Conservation (phyloP, 1,140 invertebrate genomes). For the Sycobia sp. region DNA sequence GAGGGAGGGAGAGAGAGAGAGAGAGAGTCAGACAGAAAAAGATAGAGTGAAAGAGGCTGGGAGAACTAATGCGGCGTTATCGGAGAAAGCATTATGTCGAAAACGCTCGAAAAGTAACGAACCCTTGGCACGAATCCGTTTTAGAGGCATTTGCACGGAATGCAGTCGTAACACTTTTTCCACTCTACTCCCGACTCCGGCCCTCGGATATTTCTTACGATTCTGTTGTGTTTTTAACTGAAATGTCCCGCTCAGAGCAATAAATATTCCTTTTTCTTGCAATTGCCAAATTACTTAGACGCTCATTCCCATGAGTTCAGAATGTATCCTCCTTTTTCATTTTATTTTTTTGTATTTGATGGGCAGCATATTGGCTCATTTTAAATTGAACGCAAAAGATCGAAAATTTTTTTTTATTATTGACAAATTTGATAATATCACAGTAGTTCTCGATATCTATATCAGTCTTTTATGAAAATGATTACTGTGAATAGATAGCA, state of each 20-base stretch:
- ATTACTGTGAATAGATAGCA: no score
- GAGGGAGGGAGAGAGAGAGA: neutral
- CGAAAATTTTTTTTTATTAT: no score
- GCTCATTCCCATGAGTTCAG: neutral
- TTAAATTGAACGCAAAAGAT: no score
- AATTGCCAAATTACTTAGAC: neutral
- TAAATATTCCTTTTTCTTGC: conserved; percentile 9
- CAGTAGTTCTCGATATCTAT: no score
- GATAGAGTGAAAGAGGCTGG: conserved; percentile 8
- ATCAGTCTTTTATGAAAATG: no score
- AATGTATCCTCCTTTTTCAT: no score
- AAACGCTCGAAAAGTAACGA: conserved; percentile 51
- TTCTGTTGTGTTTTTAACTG: conserved; percentile 26
- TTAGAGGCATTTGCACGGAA: conserved; percentile 47
- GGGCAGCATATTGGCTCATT: no score
- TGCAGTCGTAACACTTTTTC: conserved; percentile 45
- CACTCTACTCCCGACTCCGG: conserved; percentile 37
- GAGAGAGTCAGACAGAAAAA: neutral
- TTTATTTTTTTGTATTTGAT: no score
- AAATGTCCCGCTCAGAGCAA: conserved; percentile 1
- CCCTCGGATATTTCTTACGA: conserved; percentile 44
- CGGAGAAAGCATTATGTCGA: conserved; percentile 51
- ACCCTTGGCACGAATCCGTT: conserved; percentile 49
- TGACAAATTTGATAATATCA: no score
- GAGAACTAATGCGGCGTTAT: conserved; percentile 51